Conservation (phyloP, 2,797 vertebrate species). For the Distichodus sexfasciatus region DNA sequence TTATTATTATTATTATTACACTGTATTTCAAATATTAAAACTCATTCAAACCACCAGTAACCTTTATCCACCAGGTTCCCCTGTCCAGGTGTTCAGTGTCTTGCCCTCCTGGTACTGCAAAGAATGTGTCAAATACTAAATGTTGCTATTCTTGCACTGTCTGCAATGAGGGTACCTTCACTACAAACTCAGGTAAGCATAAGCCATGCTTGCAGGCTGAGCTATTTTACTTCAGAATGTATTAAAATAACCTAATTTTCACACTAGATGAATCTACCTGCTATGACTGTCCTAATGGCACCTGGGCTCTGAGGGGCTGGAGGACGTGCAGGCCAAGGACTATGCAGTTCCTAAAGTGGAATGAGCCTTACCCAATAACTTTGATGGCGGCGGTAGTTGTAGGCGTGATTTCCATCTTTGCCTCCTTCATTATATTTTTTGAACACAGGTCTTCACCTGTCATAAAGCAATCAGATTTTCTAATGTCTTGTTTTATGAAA, state of each 20-base stretch:
- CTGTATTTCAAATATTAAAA: too few relatives aligned
- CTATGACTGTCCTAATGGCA: conserved; percentile 43
- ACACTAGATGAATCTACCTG: conserved; percentile 54
- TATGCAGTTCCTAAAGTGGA: conserved; percentile 57
- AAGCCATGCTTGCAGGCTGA: background rate
- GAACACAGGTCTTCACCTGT: conserved; percentile 49
- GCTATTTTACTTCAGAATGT: background rate
- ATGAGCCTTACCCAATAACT: conserved; percentile 54
- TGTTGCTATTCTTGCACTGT: conserved; percentile 32
- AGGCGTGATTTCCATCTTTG: conserved; percentile 57
- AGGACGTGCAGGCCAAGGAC: conserved; percentile 31
- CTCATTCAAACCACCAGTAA: background rate
- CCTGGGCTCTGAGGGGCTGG: conserved; percentile 51
- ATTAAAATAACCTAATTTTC: background rate
- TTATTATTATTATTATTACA: too few relatives aligned
- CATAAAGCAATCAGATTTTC: conserved; percentile 61
- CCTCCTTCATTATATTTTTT: conserved; percentile 48
- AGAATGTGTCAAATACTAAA: conserved; percentile 25
- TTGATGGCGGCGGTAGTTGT: conserved; percentile 48
- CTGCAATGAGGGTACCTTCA: conserved; percentile 13
- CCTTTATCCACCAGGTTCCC: conserved; percentile 14
- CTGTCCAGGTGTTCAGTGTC: conserved; percentile 8
- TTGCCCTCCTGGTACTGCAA: conserved; percentile 18
- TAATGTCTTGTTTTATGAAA: conserved; percentile 60
- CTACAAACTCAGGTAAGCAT: conserved; percentile 28